Evolutionary conservation across 2,888 invertebrate genomes (phyloP).

Genomic region (Dasypogon diadema): DNA sequence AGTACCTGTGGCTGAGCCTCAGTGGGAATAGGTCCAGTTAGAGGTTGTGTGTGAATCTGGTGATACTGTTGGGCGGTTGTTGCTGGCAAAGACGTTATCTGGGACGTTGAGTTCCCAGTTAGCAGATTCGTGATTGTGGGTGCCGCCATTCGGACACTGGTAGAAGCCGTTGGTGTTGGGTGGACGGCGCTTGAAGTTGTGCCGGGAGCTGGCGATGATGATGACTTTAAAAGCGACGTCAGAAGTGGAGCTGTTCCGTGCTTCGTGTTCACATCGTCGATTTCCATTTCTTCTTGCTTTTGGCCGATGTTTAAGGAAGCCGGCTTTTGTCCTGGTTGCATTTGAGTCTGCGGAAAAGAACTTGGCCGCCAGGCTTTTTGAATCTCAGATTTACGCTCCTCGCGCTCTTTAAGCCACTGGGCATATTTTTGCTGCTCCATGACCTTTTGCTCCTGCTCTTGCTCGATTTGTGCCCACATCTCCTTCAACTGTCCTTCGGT

Average conservation of each 20-base stretch:
- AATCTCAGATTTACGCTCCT: constrained; percentile 74
- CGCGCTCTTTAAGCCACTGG: constrained; percentile 73
- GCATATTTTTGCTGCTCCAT: constrained; percentile 75
- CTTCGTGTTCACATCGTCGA: constrained; percentile 61
- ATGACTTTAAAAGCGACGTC: constrained; percentile 84
- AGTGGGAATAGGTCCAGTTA: constrained; percentile 63
- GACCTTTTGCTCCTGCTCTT: constrained; percentile 78
- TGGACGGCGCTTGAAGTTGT: constrained; percentile 60
- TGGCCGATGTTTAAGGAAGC: constrained; percentile 41
- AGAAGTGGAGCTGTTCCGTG: constrained; percentile 79
- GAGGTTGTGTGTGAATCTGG: constrained; percentile 62
- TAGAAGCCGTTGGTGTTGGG: constrained; percentile 19
- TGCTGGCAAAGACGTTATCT: constrained; percentile 58
- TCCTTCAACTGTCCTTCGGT: constrained; percentile 80
- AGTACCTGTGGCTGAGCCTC: constrained; percentile 15
- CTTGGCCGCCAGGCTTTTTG: constrained; percentile 71
- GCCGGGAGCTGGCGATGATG: constrained; percentile 70
- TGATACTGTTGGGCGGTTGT: constrained; percentile 57
- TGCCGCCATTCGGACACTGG: constrained; percentile 62
- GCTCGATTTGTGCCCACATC: constrained; percentile 81
- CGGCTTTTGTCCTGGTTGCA: constrained; percentile 24
- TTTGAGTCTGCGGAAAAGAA: constrained; percentile 48
- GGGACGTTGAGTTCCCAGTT: constrained; percentile 62
- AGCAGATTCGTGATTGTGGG: constrained; percentile 68
- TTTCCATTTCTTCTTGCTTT: constrained; percentile 60